Evolutionary conservation across 30 jellyfish, hydroid and myxozoan species (phyloP), one percentile per base, ranked within the genome.

Genomic region (Aurelia aurita): DNA sequence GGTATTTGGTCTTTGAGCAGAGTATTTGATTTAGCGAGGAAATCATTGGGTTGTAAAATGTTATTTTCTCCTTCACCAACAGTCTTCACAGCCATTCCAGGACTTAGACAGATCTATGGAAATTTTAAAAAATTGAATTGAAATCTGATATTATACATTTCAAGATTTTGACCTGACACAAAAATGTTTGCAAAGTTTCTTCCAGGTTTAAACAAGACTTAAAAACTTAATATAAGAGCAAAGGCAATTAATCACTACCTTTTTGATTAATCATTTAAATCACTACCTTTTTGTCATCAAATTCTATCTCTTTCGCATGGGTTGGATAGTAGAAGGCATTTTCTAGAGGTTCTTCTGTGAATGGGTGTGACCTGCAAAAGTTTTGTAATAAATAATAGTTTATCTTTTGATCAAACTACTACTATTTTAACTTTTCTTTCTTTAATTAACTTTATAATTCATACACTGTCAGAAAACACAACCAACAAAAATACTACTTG

Each of bases 301-400:
- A 83, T 13, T 68, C 49, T 5, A 83, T 28, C 19, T 70, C 72
- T 45, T 46, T 83, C 8, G 93, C 67, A 35, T 49, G 72, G 2
- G 93, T 83, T 6, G 93, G 93, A 57, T 83, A 46, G 54, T 83
- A 83, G 60, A 55, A 83, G 11, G 93, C 93, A 35, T 25, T 44
- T 28, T 20, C 79, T 23, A 74, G 80, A 0, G 75, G 86, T 16
- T 58, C 65, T 58, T 59, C 77, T 18, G 22, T 60, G 60, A 83
- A 83, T 35, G 86, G 86, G 10, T 70, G 65, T 9, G 51, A 45
- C 23, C 93, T 83, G 55, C 20, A 68, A 67, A 39, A 5, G 51
- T 6, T 39, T 39, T 0, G 46, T 15, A 39, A 39, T 39, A 39
- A 39, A 39, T 39, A 39, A 39, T 39, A 4, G 51, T 39, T 39